Evolutionary conservation across 1,140 invertebrate genomes (phyloP).

Genomic region (Anoplolepis gracilipes): DNA sequence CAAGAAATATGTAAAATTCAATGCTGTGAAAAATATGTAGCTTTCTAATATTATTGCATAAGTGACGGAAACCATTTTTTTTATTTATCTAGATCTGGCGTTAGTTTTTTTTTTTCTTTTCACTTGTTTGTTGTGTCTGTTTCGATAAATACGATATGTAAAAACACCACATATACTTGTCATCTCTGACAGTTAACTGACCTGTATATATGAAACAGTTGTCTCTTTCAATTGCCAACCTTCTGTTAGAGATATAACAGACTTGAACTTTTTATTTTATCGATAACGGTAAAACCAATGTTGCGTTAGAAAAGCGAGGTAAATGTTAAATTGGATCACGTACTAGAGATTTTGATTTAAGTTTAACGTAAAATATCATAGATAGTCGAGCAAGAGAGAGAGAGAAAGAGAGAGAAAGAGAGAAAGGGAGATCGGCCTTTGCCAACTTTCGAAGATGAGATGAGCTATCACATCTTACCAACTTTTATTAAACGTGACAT

Average conservation of each 20-base stretch:
- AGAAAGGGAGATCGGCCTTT: not conserved
- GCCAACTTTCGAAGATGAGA: not conserved
- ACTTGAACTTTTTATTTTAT: constrained; percentile 22
- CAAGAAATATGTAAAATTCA: not conserved
- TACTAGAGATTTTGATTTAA: constrained; percentile 26
- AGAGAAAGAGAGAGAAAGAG: too few relatives aligned
- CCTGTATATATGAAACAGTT: constrained; percentile 2
- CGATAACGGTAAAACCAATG: constrained; percentile 1
- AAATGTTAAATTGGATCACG: constrained; percentile 32
- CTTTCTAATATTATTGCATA: not conserved
- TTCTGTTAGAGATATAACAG: constrained; percentile 48
- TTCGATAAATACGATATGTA: not conserved
- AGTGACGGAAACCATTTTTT: not conserved
- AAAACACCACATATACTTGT: constrained; percentile 12
- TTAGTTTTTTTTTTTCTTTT: constrained; percentile 24
- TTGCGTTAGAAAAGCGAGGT: constrained; percentile 1
- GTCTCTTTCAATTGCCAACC: constrained; percentile 6
- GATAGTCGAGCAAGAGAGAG: not conserved
- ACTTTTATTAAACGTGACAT: not conserved
- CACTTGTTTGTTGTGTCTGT: not conserved
- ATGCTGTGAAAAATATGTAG: not conserved
- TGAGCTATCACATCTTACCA: not conserved
- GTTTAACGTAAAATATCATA: constrained; percentile 3
- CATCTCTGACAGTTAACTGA: constrained; percentile 27
- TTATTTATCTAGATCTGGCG: not conserved